Evolutionary conservation across 2,888 invertebrate species (phyloP), one percentile per base, ranked within the genome.

Genomic region (Ditula angustiorana): DNA sequence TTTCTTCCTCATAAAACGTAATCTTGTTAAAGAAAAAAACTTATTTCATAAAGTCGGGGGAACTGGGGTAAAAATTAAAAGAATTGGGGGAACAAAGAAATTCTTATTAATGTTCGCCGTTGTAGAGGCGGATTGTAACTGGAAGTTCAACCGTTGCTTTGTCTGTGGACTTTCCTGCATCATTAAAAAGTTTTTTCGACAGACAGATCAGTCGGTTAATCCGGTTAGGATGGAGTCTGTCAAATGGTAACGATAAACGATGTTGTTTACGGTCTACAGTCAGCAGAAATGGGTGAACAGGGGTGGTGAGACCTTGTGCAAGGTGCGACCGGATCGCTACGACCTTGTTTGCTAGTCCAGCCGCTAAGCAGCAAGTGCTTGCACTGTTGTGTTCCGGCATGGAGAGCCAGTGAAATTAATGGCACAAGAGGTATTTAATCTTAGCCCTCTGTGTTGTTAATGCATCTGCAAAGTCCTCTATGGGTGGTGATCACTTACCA

Each of bases 1-100:
- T 90, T 90, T 86, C 80, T 83, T 79, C 75, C 82, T 82, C 88
- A 83, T 91, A 88, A 90, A 90, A 86, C 75, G 84, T 90, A 90
- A 92, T 90, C 88, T 87, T 85, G 90, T 92, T 90, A 89, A 69
- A 79, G 77, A 80, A 79, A 85, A 5, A 87, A 91, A 90, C 87
- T 92, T 91, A 88, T 90, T 91, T 88, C 87, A 90, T 86, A 90
- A 89, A 88, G 83, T 75, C 78, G 78, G 69, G 71, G 72, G 75
- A 73, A 81, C 72, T 69, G 72, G 77, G 77, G 77, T 78, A 81
- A 74, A 78, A 88, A 88, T 90, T 87, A 88, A 90, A 88, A 83
- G 79, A 79, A 73, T 71, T 71, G 66, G 57, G 61, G 69, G 69
- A 71, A 46, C 57, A 66, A 69, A 60, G 66, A 74, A 75, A 73